phyloP scores from a whole-genome alignment of 2,797 vertebrate species.

The Neopelma chrysocephalum region DNA sequence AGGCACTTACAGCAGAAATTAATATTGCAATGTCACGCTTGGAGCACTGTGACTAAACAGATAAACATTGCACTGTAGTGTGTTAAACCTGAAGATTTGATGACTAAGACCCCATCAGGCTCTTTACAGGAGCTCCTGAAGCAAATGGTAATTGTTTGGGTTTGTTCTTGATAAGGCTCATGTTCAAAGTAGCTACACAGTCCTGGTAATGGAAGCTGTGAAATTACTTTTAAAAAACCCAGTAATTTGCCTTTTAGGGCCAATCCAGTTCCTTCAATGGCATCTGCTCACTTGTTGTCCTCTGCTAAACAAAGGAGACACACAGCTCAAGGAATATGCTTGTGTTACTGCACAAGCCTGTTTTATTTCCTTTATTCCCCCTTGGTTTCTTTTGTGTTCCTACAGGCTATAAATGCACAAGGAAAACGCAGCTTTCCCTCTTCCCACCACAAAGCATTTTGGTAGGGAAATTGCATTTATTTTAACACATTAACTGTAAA shows the following conservation, averaged over 20 bases:
- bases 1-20: constrained; percentile 17
- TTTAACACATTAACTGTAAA: background rate
- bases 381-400: background rate
- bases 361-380: background rate
- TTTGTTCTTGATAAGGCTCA: constrained; percentile 8
- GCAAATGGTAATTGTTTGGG: constrained; percentile 15
- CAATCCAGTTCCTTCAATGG: background rate
- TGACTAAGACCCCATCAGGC: constrained; percentile 2
- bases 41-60: constrained; percentile 48
- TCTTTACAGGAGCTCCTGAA: constrained; percentile 35
- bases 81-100: constrained; percentile 36
- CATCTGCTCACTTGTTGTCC: background rate
- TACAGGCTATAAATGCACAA: background rate
- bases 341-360: background rate
- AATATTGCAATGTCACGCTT: constrained; percentile 27
- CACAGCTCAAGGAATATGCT: background rate
- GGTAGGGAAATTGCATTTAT: background rate
- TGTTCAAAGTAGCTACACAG: background rate
- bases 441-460: background rate
- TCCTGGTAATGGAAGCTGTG: constrained; percentile 20
- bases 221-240: constrained; percentile 36
- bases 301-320: constrained; percentile 10
- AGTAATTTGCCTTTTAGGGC: constrained; percentile 34
- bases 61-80: constrained; percentile 5
- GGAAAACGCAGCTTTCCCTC: background rate